A percentile compares a stretch with the other conserved stretches of the same genome.
These are phyloP conservation scores for Erebia ligea DNA, from an alignment of 2,888 invertebrate species.

Conservation along the genomic window DNA sequence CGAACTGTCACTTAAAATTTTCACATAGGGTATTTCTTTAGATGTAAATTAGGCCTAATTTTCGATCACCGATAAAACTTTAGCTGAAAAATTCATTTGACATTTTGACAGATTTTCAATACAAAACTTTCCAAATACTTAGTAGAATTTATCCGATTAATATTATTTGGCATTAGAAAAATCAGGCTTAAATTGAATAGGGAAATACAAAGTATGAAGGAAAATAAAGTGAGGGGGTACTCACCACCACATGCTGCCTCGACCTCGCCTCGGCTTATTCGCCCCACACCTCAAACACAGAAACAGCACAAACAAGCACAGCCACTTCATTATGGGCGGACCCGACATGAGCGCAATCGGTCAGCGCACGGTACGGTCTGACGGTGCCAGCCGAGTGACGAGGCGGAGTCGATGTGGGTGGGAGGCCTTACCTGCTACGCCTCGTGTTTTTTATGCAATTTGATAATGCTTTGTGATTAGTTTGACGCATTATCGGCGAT, in stretches of 20 bases:
- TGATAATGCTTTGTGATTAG: slow-evolving; percentile 44
- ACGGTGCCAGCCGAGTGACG: slow-evolving; percentile 51
- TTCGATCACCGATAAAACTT: no score
- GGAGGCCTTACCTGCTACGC: slow-evolving; percentile 76
- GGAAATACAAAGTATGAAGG: no score
- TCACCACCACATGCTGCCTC: slow-evolving; percentile 97
- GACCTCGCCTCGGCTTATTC: slow-evolving; percentile 89
- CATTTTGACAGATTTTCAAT: no score
- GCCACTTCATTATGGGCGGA: slow-evolving; percentile 81
- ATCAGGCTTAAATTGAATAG: no score
- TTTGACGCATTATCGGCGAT: slow-evolving; percentile 27
- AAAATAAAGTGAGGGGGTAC: slow-evolving; percentile 52
- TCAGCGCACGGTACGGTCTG: slow-evolving; percentile 72
- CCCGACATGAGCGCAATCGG: slow-evolving; percentile 73
- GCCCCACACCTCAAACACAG: slow-evolving; percentile 77
- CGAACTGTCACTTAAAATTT: no score
- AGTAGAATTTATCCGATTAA: no score
- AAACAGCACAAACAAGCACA: slow-evolving; percentile 82
- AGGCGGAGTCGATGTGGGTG: slow-evolving; percentile 74
- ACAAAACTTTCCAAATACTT: background rate
- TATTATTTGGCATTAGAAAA: no score
- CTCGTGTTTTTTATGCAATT: slow-evolving; percentile 66
- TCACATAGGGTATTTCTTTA: no score
- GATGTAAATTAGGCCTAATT: no score
- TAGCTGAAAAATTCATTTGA: no score